Evolutionary conservation across 2,888 invertebrate genomes (phyloP).

Genomic region (Mythimna loreyi): DNA sequence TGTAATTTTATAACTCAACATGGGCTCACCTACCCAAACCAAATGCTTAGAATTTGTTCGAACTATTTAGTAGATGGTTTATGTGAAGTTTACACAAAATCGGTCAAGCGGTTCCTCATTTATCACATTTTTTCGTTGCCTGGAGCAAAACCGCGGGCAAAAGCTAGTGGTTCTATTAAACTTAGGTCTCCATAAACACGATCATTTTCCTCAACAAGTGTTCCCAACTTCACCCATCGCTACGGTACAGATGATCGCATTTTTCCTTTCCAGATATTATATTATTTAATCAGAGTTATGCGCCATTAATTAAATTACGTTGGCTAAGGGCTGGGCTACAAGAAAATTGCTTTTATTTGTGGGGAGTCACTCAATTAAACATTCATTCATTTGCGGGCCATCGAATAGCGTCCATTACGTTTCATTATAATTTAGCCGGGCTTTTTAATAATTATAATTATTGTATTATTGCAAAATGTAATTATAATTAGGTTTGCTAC

Average conservation of each 20-base stretch:
- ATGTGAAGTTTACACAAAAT: too few species aligned
- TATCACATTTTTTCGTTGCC: too few species aligned
- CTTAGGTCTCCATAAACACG: background rate
- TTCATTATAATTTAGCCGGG: slow-evolving; percentile 84
- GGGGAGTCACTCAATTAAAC: slow-evolving; percentile 85
- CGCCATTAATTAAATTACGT: slow-evolving; percentile 86
- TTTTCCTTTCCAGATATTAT: slow-evolving; percentile 73
- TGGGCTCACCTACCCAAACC: too few species aligned
- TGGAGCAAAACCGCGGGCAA: too few species aligned
- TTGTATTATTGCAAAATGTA: slow-evolving; percentile 10
- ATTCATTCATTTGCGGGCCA: slow-evolving; percentile 84
- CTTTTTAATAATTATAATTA: slow-evolving; percentile 71
- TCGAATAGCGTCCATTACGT: slow-evolving; percentile 84
- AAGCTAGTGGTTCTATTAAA: too few species aligned
- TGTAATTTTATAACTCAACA: too few species aligned
- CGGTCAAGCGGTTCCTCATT: too few species aligned
- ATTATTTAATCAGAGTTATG: slow-evolving; percentile 85
- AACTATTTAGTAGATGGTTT: too few species aligned
- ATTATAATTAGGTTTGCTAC: slow-evolving; percentile 64
- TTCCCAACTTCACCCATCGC: slow-evolving; percentile 37
- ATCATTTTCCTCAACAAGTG: slow-evolving; percentile 43
- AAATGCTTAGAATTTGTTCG: too few species aligned
- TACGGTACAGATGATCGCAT: slow-evolving; percentile 56
- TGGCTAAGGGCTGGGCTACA: slow-evolving; percentile 78
- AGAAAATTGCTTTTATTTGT: slow-evolving; percentile 88